Percentiles rank a stretch among this genome's conserved stretches.
Evolutionary conservation across 1,140 invertebrate species (phyloP).

Genomic region (Atta cephalotes): DNA sequence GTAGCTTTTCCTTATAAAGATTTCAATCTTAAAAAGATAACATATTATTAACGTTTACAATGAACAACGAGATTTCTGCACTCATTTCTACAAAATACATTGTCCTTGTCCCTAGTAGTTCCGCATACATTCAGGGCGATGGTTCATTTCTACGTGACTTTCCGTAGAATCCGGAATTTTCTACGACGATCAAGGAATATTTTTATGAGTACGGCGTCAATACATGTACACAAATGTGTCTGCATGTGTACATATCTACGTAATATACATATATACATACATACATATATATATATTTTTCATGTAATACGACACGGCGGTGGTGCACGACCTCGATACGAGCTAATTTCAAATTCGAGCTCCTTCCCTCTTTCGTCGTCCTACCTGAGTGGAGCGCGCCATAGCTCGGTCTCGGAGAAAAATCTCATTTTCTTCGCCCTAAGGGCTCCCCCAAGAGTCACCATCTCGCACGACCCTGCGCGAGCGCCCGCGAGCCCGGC

Average conservation of each 20-base stretch:
- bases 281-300: slow-evolving; percentile 56
- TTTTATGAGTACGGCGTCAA: slow-evolving; percentile 45
- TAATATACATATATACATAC: slow-evolving; percentile 12
- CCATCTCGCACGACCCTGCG: slow-evolving; percentile 70
- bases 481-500: slow-evolving; percentile 75
- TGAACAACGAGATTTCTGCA: background rate
- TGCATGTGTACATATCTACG: background rate
- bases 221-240: background rate
- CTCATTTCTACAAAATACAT: background rate
- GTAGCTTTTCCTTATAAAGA: background rate
- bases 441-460: slow-evolving; percentile 82
- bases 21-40: background rate
- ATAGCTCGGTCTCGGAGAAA: slow-evolving; percentile 78
- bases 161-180: slow-evolving; percentile 50
- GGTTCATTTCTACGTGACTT: slow-evolving; percentile 52
- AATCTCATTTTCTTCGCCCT: slow-evolving; percentile 86
- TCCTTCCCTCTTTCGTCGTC: slow-evolving; percentile 67
- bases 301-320: slow-evolving; percentile 76
- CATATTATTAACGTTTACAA: background rate
- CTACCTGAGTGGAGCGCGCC: slow-evolving; percentile 42
- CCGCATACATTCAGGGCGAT: slow-evolving; percentile 11
- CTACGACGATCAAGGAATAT: slow-evolving; percentile 58
- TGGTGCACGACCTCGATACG: slow-evolving; percentile 77
- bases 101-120: background rate
- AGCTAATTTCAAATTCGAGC: slow-evolving; percentile 85